phyloP scores from a whole-genome alignment of 2,797 vertebrate genomes.

The Echeneis naucrates region DNA sequence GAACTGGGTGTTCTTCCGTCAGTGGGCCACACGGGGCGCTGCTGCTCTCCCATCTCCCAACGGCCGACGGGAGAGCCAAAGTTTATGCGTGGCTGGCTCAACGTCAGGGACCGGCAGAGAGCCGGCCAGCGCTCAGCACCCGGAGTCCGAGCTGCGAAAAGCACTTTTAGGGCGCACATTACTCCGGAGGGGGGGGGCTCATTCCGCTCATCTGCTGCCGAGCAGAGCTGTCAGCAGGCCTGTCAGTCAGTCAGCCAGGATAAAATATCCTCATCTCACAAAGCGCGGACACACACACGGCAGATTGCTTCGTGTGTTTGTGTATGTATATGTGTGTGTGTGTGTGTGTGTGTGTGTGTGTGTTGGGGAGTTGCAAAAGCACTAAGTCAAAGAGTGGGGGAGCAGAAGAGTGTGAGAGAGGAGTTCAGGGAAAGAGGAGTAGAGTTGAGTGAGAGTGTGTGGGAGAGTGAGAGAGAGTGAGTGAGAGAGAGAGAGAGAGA shows the following conservation, averaged over 20 bases:
- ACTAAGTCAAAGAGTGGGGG: slow-evolving; percentile 45
- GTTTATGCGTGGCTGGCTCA: slow-evolving; percentile 72
- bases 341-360: slow-evolving; percentile 25
- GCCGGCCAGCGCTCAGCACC: slow-evolving; percentile 17
- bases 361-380: slow-evolving; percentile 60
- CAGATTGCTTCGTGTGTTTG: too few species aligned
- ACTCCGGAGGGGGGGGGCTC: slow-evolving; percentile 14
- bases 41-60: slow-evolving; percentile 46
- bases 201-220: slow-evolving; percentile 12
- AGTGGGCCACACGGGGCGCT: slow-evolving; percentile 72
- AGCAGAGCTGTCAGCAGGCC: slow-evolving; percentile 55
- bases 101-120: slow-evolving; percentile 20
- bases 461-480: slow-evolving; percentile 47
- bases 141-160: slow-evolving; percentile 31
- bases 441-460: slow-evolving; percentile 66
- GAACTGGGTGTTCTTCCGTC: slow-evolving; percentile 19
- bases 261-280: slow-evolving; percentile 56
- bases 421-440: slow-evolving; percentile 54
- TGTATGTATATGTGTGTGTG: slow-evolving; percentile 2
- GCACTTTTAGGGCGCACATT: slow-evolving; percentile 13
- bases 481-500: slow-evolving; percentile 53
- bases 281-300: slow-evolving; percentile 49
- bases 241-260: slow-evolving; percentile 50
- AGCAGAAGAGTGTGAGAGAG: slow-evolving; percentile 44
- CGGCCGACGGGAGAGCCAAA: slow-evolving; percentile 67